phyloP scores from a whole-genome alignment of 2,888 invertebrate genomes.

The Polietes domitor region DNA sequence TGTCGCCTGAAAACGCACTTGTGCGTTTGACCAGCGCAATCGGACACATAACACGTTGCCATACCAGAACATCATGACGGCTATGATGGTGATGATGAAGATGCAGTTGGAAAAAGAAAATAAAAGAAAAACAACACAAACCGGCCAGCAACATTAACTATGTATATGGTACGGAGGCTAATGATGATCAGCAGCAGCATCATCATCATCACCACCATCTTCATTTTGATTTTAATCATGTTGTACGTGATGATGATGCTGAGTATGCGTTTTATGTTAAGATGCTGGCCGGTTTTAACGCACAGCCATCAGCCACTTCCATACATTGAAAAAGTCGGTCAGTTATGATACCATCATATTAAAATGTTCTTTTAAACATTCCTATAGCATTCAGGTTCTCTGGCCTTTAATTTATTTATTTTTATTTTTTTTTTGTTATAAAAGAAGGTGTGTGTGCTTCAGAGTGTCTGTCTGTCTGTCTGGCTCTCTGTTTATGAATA shows the following conservation, averaged over 20 bases:
- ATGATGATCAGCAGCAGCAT: neutral
- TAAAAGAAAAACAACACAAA: neutral
- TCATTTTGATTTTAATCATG: neutral
- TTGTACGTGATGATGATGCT: conserved; percentile 7
- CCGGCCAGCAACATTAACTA: neutral
- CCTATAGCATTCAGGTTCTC: conserved; percentile 6
- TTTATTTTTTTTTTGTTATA: neutral
- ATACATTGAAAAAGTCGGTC: conserved; percentile 29
- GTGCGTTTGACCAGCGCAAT: conserved; percentile 32
- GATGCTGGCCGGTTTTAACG: neutral
- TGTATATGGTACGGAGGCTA: neutral
- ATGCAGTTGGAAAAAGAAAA: neutral
- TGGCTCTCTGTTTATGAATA: neutral
- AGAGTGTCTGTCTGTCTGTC: no score
- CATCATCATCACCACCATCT: neutral
- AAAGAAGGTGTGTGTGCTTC: neutral
- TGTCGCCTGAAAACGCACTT: conserved; percentile 63
- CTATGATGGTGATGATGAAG: neutral
- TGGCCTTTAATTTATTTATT: neutral
- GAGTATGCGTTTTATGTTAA: neutral
- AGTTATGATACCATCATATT: conserved; percentile 41
- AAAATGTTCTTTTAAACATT: conserved; percentile 1
- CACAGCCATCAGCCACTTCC: neutral
- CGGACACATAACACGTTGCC: conserved; percentile 38
- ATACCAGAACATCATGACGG: conserved; percentile 2